phyloP scores from a whole-genome alignment of 2,888 invertebrate genomes.

The Allacma fusca region DNA sequence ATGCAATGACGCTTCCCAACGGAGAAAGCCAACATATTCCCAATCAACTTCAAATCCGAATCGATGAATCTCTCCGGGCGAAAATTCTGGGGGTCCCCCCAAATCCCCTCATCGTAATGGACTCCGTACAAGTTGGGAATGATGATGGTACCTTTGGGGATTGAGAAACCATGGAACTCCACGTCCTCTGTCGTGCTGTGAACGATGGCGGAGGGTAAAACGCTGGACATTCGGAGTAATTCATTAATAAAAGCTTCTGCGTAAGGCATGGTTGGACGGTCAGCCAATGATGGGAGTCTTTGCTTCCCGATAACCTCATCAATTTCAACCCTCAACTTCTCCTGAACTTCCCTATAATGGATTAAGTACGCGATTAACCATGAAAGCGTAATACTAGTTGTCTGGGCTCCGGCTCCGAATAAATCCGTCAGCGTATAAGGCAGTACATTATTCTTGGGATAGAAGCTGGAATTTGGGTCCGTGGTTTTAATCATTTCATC shows the following conservation, averaged over 20 bases:
- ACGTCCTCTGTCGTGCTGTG: constrained; percentile 1
- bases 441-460: background rate
- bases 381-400: background rate
- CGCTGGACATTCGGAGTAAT: constrained; percentile 5
- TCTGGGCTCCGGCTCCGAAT: constrained; percentile 15
- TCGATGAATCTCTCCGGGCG: constrained; percentile 53
- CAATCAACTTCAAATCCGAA: constrained; percentile 22
- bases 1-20: constrained; percentile 12
- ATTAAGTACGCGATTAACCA: background rate
- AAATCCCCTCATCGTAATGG: constrained; percentile 44
- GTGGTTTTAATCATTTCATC: background rate
- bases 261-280: constrained; percentile 1
- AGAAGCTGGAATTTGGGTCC: background rate
- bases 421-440: background rate
- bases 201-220: background rate
- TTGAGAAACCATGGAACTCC: background rate
- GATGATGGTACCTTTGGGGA: constrained; percentile 16
- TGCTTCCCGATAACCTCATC: constrained; percentile 16
- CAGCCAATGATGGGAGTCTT: background rate
- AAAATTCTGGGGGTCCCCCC: constrained; percentile 52
- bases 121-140: constrained; percentile 31
- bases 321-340: constrained; percentile 16
- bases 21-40: constrained; percentile 26
- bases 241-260: constrained; percentile 26
- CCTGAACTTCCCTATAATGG: background rate